A percentile compares a stretch with the other conserved stretches of the same genome.
Conservation (phyloP, 2,113 vertebrate genomes). For the Callipepla californica region DNA sequence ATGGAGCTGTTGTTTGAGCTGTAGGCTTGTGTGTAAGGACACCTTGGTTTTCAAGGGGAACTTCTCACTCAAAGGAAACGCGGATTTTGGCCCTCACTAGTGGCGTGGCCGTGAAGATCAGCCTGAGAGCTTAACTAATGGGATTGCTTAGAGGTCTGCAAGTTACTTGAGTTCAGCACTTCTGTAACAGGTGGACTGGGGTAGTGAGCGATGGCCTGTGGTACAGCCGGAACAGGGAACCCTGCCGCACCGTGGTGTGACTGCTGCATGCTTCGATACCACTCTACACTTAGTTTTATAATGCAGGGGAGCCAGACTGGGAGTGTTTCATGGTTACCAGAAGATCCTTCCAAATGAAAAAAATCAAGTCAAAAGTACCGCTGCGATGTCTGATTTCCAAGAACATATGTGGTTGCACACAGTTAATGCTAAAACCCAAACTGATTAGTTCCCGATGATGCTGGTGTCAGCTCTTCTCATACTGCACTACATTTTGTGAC, state of each 20-base stretch:
- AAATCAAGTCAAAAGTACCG: conserved; percentile 21
- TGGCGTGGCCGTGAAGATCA: conserved; percentile 5
- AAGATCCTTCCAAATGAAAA: conserved; percentile 31
- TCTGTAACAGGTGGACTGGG: conserved; percentile 2
- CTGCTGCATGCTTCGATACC: conserved; percentile 48
- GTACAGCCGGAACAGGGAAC: conserved; percentile 11
- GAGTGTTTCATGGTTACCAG: conserved; percentile 75
- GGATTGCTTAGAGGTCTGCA: background rate
- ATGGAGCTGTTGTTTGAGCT: conserved; percentile 32
- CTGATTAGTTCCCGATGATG: background rate
- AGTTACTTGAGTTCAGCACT: background rate
- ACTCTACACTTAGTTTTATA: background rate
- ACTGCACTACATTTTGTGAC: conserved; percentile 54
- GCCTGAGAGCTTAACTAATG: conserved; percentile 20
- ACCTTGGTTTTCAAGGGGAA: conserved; percentile 18
- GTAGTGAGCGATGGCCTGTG: background rate
- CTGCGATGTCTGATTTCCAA: background rate
- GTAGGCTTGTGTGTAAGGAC: conserved; percentile 20
- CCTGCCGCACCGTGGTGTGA: background rate
- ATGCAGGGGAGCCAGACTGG: conserved; percentile 48
- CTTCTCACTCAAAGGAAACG: background rate
- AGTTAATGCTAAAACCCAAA: conserved; percentile 11
- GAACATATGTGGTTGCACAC: background rate
- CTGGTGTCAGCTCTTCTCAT: conserved; percentile 40
- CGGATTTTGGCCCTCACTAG: conserved; percentile 10